Evolutionary conservation across 1,140 invertebrate species (phyloP), one percentile per base, ranked within the genome.

Genomic region (Drosophila orosa): DNA sequence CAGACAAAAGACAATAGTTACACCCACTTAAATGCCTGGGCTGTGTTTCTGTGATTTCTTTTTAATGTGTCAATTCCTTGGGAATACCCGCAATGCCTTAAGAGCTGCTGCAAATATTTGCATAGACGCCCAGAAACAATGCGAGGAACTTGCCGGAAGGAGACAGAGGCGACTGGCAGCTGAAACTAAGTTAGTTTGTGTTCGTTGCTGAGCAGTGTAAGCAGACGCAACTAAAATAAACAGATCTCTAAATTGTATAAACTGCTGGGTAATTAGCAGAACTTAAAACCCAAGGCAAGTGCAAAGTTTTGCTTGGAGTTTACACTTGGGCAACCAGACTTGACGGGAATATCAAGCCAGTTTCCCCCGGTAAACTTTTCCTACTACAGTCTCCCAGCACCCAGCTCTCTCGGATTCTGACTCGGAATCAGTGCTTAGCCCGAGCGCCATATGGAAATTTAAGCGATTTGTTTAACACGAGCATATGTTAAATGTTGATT

Each of bases 401-500:
- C 5, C 47, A 29, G 25, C 47, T 35, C 27, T 62, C 24, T 22
- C 17, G 17, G 50, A 29, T 15, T 10, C 37, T 13, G 44, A n/a
- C 12, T 22, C 25, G n/a, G 31, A 22, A 31, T 65, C 25, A 25
- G 47, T 15, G 47, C 24, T 19, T 48, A 35, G 35, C 27, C 17
- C 22, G 44, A 24, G n/a, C 19, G 58, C 39, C 82, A 79, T 86
- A 86, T 86, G 82, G 74, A 79, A 82, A 76, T 87, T 83, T 60
- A 76, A 79, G 75, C 75, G 75, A 83, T 83, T 87, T 79, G 67
- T 68, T 68, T 77, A 83, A 60, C 65, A 73, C 72, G 66, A 86
- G 61, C 82, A 86, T 86, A 86, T 86, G 83, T 66, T 79, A 65
- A 83, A 79, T 87, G 82, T 83, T 86, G 82, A 79, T 83, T 83